Evolutionary conservation across 2,113 vertebrate genomes (phyloP), one percentile per base, ranked within the genome.

Genomic region (Erythrolamprus reginae): DNA sequence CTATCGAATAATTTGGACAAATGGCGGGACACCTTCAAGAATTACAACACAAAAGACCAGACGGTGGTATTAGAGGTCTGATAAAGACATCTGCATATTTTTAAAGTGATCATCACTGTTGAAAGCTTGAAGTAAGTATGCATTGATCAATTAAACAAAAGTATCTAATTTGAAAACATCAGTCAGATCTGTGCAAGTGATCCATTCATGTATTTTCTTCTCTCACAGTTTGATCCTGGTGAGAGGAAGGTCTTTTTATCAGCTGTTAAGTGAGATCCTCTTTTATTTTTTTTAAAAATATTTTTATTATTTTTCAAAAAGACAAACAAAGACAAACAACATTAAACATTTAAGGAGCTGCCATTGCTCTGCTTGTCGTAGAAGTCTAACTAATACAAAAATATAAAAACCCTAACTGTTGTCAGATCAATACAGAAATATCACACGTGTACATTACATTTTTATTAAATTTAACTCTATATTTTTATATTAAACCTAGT

Each of bases 1-100:
- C 96, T 98, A 90, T 98, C 97, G 0, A 97, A 98, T 38, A 98
- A 94, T 86, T 98, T 98, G 0, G 96, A 92, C 88, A 98, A 89
- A 58, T 98, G 97, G 13, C 93, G 96, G 70, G 95, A 96, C 89
- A 98, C 97, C 97, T 98, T 90, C 0, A 82, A 10, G 61, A 55
- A 50, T 90, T 88, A 24, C 21, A 83, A 0, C 7, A 48, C 45
- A 84, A 47, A 48, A 24, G 82, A 45, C 82, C 24, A 48, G 33
- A 51, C 2, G 3, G 1, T 50, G 28, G 47, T 28, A n/a, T 84
- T 47, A 48, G 45, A 12, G 10, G 17, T 42, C 70, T 77, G 33
- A 77, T 77, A 33, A 42, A 77, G 33, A 77, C 17, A 77, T 38
- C 6, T 6, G 6, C 33, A 77, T 17, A 5, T 42, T 42, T 42